Conservation (phyloP, 1,140 invertebrate species). For the Venustaconcha ellipsiformis region DNA sequence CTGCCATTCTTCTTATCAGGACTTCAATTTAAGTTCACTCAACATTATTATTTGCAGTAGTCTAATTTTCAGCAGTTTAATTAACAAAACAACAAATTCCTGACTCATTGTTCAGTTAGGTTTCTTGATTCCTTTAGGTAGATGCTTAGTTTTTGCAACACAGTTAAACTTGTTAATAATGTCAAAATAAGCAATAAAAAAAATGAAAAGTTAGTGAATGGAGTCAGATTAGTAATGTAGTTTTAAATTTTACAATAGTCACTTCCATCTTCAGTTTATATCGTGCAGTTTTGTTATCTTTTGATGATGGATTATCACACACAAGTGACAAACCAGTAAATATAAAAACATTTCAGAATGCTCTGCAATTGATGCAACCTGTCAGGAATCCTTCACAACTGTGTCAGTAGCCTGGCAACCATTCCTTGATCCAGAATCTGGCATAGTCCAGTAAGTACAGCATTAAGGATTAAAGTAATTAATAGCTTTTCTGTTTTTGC, state of each 20-base stretch:
- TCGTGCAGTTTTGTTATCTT: neutral
- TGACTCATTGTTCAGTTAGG: too few relatives aligned
- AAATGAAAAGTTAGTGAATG: too few relatives aligned
- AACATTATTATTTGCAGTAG: too few relatives aligned
- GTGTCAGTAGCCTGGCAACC: constrained; percentile 38
- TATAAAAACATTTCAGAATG: constrained; percentile 34
- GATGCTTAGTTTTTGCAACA: too few relatives aligned
- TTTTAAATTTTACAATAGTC: neutral
- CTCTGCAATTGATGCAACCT: constrained; percentile 37
- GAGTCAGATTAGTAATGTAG: neutral
- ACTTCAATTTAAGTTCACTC: too few relatives aligned
- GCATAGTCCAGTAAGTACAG: constrained; percentile 30
- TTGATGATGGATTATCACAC: neutral
- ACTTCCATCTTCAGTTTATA: neutral
- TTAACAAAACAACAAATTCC: too few relatives aligned
- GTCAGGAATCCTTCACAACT: constrained; percentile 40
- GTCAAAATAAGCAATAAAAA: too few relatives aligned
- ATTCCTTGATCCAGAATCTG: constrained; percentile 43
- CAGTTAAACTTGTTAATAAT: too few relatives aligned
- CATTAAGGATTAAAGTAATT: neutral
- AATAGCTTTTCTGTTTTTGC: too few relatives aligned
- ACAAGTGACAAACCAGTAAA: neutral
- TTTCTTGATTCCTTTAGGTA: too few relatives aligned
- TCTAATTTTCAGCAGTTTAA: too few relatives aligned
- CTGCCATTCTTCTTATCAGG: too few relatives aligned